A percentile compares a stretch with the other conserved stretches of the same genome.
phyloP scores from a whole-genome alignment of 1,140 invertebrate species.

The Palaemon carinicauda region DNA sequence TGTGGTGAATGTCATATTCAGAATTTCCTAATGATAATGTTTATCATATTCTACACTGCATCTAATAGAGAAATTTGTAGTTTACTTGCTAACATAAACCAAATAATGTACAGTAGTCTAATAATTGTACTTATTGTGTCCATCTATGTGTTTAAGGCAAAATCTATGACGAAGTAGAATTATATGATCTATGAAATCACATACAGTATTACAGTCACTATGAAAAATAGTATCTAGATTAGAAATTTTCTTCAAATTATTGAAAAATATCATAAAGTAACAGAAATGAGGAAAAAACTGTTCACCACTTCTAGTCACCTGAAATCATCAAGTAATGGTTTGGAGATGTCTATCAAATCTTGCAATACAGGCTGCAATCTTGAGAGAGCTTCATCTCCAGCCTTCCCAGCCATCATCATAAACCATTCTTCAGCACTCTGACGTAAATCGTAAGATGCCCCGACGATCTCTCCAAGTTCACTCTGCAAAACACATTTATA shows the following conservation, averaged over 20 bases:
- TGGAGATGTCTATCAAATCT: conserved; percentile 11
- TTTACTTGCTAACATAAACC: too few relatives aligned
- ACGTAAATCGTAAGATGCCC: conserved; percentile 33
- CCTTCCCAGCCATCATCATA: background rate
- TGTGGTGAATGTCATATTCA: too few relatives aligned
- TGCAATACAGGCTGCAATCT: conserved; percentile 22
- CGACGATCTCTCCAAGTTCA: conserved; percentile 43
- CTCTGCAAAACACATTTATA: conserved; percentile 19
- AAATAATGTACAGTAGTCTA: too few relatives aligned
- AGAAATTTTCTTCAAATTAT: background rate
- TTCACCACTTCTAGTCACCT: background rate
- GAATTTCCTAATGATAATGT: too few relatives aligned
- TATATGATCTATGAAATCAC: too few relatives aligned
- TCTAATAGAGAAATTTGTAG: too few relatives aligned
- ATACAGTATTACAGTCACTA: too few relatives aligned
- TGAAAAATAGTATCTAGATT: background rate
- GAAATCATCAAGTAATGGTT: conserved; percentile 39
- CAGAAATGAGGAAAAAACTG: background rate
- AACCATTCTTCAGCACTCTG: conserved; percentile 33
- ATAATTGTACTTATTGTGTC: too few relatives aligned
- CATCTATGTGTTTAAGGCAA: too few relatives aligned
- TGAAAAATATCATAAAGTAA: too few relatives aligned
- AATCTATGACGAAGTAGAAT: too few relatives aligned
- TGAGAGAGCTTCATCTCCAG: conserved; percentile 15
- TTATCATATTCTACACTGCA: too few relatives aligned